phyloP scores from a whole-genome alignment of 2,113 vertebrate genomes.

The Megaceryle maxima region DNA sequence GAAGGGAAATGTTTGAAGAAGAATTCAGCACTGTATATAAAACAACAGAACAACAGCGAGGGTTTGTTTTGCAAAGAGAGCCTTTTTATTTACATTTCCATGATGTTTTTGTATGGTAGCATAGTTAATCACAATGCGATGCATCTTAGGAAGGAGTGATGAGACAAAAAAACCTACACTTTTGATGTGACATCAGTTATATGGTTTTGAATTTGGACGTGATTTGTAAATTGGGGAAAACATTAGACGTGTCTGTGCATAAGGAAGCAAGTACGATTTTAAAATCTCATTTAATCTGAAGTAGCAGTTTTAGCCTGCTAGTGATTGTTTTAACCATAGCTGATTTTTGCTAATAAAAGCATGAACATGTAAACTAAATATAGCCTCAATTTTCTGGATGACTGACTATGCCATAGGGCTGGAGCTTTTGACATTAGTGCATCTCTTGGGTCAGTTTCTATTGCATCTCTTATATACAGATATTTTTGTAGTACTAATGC shows the following conservation, averaged over 20 bases:
- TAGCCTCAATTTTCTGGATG: slow-evolving; percentile 44
- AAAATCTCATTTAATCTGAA: slow-evolving; percentile 19
- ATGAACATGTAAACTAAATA: slow-evolving; percentile 55
- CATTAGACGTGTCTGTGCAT: neutral
- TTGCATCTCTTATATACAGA: neutral
- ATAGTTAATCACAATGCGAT: neutral
- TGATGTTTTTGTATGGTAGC: neutral
- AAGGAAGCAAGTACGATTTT: slow-evolving; percentile 15
- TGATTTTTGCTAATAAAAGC: slow-evolving; percentile 54
- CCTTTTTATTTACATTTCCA: neutral
- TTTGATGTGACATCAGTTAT: neutral
- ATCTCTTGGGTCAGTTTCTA: slow-evolving; percentile 8
- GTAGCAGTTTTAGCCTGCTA: slow-evolving; percentile 9
- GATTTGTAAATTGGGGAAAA: neutral
- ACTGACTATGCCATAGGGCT: slow-evolving; percentile 38
- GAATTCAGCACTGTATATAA: neutral
- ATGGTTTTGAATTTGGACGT: neutral
- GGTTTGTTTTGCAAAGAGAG: neutral
- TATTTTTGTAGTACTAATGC: neutral
- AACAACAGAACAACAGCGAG: neutral
- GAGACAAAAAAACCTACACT: neutral
- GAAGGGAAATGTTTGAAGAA: neutral
- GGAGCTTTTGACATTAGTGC: neutral
- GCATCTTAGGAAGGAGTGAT: neutral
- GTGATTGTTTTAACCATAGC: neutral